phyloP scores from a whole-genome alignment of 2,888 invertebrate genomes.

The Drosophila flavopinicola region DNA sequence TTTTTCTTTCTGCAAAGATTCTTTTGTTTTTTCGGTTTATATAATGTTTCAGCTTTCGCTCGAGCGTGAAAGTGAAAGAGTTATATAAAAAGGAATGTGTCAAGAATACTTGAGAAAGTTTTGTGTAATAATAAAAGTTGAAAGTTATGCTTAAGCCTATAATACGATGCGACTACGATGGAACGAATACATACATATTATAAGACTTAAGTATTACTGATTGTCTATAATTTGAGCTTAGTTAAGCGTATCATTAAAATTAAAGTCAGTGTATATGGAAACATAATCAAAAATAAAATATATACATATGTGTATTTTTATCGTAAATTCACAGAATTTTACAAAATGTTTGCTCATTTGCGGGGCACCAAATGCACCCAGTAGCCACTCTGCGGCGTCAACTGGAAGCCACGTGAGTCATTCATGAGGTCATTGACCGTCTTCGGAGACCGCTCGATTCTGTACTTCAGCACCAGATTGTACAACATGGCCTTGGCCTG shows the following conservation, averaged over 20 bases:
- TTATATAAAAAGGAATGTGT: conserved; percentile 52
- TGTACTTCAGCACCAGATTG: conserved; percentile 66
- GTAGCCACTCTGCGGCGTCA: conserved; percentile 63
- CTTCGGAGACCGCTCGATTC: conserved; percentile 62
- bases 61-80: conserved; percentile 64
- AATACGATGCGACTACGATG: neutral
- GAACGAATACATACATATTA: conserved; percentile 47
- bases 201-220: conserved; percentile 38
- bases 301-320: conserved; percentile 67
- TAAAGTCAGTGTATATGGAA: conserved; percentile 66
- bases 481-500: conserved; percentile 74
- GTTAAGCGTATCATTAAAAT: conserved; percentile 47
- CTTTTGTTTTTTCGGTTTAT: conserved; percentile 54
- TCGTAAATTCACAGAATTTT: conserved; percentile 21
- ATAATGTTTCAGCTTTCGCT: conserved; percentile 67
- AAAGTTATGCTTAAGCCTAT: conserved; percentile 36
- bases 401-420: conserved; percentile 60
- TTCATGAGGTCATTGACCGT: conserved; percentile 65
- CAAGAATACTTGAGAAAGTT: conserved; percentile 64
- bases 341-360: conserved; percentile 5
- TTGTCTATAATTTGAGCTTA: conserved; percentile 39
- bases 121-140: conserved; percentile 38
- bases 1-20: conserved; percentile 29
- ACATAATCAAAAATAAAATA: conserved; percentile 75
- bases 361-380: conserved; percentile 75